Percentiles rank a stretch among this genome's conserved stretches.
Conservation (phyloP, 2,888 invertebrate genomes). For the Caenorhabditis doughertyi region DNA sequence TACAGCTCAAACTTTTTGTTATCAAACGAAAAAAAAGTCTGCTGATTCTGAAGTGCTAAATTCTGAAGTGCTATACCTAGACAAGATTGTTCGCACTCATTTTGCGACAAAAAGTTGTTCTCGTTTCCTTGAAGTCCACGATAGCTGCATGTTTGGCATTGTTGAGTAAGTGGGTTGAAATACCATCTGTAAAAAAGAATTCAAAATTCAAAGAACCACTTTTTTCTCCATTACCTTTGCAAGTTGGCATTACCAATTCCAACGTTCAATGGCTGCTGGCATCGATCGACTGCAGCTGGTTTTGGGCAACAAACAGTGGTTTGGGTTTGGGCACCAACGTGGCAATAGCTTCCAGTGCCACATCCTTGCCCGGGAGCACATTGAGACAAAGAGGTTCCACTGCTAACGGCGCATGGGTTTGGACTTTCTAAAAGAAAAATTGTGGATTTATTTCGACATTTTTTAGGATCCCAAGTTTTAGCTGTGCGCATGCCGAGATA, state of each 20-base stretch:
- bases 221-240: conserved; percentile 71
- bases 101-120: conserved; percentile 80
- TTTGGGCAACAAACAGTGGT: conserved; percentile 83
- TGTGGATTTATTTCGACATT: background rate
- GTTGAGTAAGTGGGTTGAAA: conserved; percentile 79
- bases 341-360: conserved; percentile 77
- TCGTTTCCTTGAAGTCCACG: conserved; percentile 77
- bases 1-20: too few species aligned
- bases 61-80: too few species aligned
- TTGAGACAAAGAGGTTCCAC: conserved; percentile 67
- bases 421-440: conserved; percentile 75
- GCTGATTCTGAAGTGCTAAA: too few species aligned
- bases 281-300: conserved; percentile 80
- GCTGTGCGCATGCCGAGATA: conserved; percentile 2
- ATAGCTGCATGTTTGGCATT: conserved; percentile 80
- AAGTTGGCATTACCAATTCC: conserved; percentile 81
- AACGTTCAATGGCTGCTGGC: conserved; percentile 80
- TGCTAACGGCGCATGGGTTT: conserved; percentile 80
- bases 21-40: too few species aligned
- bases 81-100: conserved; percentile 78
- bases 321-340: conserved; percentile 78
- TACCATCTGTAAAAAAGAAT: conserved; percentile 76
- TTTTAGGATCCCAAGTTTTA: too few species aligned
- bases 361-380: conserved; percentile 68
- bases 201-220: too few species aligned